Conservation (phyloP, 2,888 invertebrate species). For the Orthosia gracilis region DNA sequence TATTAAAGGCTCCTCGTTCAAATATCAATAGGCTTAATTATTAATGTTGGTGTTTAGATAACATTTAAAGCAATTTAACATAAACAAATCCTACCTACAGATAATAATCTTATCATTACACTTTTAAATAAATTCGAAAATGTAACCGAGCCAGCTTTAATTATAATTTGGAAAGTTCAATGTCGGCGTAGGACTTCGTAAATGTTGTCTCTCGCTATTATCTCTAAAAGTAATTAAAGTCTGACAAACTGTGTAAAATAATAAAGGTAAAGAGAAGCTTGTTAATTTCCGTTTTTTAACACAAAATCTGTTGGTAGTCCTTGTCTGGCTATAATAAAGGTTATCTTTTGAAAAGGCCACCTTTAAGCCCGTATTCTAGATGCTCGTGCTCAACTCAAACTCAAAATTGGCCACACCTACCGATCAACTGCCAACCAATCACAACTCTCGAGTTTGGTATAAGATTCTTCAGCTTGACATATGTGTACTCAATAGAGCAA, state of each 20-base stretch:
- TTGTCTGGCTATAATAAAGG: not conserved
- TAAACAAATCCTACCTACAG: conserved; percentile 10
- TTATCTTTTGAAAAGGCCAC: not conserved
- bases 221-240: conserved; percentile 58
- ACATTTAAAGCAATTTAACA: not conserved
- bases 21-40: not conserved
- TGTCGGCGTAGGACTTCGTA: conserved; percentile 15
- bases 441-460: too few relatives aligned
- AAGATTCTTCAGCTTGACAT: too few relatives aligned
- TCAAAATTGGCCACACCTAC: too few relatives aligned
- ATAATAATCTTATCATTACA: conserved; percentile 27
- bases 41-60: not conserved
- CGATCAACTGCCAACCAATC: too few relatives aligned
- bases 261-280: conserved; percentile 26
- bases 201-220: conserved; percentile 46
- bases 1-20: not conserved
- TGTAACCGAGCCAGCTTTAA: conserved; percentile 38
- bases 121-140: conserved; percentile 33
- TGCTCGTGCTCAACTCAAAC: too few relatives aligned
- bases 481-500: too few relatives aligned
- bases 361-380: too few relatives aligned
- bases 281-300: conserved; percentile 20
- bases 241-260: conserved; percentile 28
- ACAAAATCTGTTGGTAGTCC: not conserved
- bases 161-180: conserved; percentile 53